These are phyloP conservation scores for Heterodera carotae DNA, from an alignment of 1,140 invertebrate genomes.

Conservation along the genomic window DNA sequence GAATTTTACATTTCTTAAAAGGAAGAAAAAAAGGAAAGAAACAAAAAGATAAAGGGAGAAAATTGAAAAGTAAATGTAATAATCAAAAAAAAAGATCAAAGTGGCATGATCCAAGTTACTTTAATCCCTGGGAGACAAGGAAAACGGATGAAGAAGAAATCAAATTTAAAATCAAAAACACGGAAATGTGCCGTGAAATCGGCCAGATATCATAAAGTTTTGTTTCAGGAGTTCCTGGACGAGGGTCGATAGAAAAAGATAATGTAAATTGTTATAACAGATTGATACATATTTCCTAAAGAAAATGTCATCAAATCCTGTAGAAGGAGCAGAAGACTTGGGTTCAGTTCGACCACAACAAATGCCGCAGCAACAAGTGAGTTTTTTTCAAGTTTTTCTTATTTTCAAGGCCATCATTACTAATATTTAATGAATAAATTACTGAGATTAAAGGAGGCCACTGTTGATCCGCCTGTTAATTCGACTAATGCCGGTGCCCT, in stretches of 20 bases:
- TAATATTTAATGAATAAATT: too few species aligned
- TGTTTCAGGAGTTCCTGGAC: too few species aligned
- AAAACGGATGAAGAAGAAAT: too few species aligned
- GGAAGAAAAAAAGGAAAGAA: background rate
- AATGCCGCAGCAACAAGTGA: background rate
- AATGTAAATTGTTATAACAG: too few species aligned
- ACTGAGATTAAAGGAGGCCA: constrained; percentile 8
- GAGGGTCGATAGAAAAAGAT: too few species aligned
- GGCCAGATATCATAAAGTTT: too few species aligned
- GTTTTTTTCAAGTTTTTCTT: background rate
- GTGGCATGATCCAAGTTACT: background rate
- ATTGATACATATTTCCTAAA: too few species aligned
- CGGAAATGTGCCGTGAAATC: too few species aligned
- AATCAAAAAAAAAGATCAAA: background rate
- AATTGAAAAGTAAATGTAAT: background rate
- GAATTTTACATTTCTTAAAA: constrained; percentile 5
- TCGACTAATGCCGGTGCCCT: background rate
- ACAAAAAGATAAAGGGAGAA: background rate
- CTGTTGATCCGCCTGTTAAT: background rate
- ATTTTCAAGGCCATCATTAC: too few species aligned
- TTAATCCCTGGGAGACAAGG: too few species aligned
- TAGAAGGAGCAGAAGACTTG: background rate
- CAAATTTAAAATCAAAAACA: too few species aligned
- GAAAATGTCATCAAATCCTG: background rate
- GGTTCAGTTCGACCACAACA: background rate